phyloP scores from a whole-genome alignment of 1,140 invertebrate genomes.

The Piezodorus guildinii region DNA sequence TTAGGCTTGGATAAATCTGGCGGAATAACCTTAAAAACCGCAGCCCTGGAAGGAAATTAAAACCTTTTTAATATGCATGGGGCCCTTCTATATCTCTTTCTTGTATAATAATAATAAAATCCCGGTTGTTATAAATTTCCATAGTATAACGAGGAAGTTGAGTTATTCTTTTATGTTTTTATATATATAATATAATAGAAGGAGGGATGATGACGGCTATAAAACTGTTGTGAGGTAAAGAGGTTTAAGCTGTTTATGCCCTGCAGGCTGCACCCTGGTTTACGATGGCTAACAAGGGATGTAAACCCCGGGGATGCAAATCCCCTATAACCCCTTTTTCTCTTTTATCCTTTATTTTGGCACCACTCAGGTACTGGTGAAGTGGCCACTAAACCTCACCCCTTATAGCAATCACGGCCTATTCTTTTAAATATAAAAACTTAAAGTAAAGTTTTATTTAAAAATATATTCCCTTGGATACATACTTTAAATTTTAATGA shows the following conservation, averaged over 20 bases:
- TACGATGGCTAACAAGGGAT: constrained; percentile 4
- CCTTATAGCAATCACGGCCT: background rate
- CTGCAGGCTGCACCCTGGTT: background rate
- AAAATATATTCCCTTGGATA: too few relatives aligned
- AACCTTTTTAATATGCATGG: too few relatives aligned
- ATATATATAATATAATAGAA: constrained; percentile 5
- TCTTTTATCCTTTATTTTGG: background rate
- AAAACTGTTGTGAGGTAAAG: background rate
- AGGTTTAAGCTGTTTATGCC: background rate
- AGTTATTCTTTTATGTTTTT: background rate
- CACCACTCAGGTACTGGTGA: background rate
- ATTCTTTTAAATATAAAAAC: too few relatives aligned
- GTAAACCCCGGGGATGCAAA: constrained; percentile 5
- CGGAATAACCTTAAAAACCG: too few relatives aligned
- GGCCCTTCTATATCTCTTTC: too few relatives aligned
- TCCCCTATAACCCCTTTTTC: background rate
- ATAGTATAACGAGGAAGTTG: too few relatives aligned
- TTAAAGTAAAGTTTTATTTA: too few relatives aligned
- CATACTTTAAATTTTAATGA: too few relatives aligned
- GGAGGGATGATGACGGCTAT: background rate
- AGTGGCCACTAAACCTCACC: background rate
- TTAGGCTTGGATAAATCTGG: too few relatives aligned
- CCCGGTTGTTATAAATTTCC: too few relatives aligned
- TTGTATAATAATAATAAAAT: too few relatives aligned
- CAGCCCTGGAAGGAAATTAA: too few relatives aligned